Base-by-base conservation (phyloP, 2,888 invertebrate species). In the Aspidiotus destructor region DNA sequence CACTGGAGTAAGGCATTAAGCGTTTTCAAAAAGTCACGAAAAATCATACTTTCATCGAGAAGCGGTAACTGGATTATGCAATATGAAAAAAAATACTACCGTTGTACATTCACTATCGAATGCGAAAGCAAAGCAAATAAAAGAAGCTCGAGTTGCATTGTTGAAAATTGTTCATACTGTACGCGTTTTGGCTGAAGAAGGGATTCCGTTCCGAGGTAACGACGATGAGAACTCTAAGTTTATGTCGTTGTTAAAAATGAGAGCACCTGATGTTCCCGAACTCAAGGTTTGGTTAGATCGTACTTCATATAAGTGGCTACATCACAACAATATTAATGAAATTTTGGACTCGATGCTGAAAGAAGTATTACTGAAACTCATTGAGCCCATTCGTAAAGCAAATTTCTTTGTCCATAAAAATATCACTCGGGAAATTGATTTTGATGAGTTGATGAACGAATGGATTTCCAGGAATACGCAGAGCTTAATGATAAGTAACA, bases 271-370 rank as follows among this genome's bases (percentile, higher is more conserved):
- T 15, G 42, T 62, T 62, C 62, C 62, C n/a, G 48, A 62, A 62
- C 53, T 62, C 13, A 62, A 62, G 40, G 28, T 16, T 44, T 62
- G 52, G 53, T 40, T 62, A 40, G 41, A 52, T 52, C 52, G 63
- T 41, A 63, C 63, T 54, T 53, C 52, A 41, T 63, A 63, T 63
- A 54, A 63, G 54, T 63, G 63, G 54, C 40, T 63, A 63, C 54
- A 52, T 63, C 63, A 54, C 41, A 41, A 63, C 41, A 28, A 53
- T 63, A 28, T 53, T 16, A 53, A 63, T 62, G 52, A 62, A 62
- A 62, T 62, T 10, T 62, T 62, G 48, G n/a, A 17, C 48, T n/a
- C 44, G 42, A 28, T 28, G 28, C 28, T 28, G 28, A 62, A 48
- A 62, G 62, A 48, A 62, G 48, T 62, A 5, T 44, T 44, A 13